Conservation (phyloP, 2,797 vertebrate species). For the Erpetoichthys calabaricus region DNA sequence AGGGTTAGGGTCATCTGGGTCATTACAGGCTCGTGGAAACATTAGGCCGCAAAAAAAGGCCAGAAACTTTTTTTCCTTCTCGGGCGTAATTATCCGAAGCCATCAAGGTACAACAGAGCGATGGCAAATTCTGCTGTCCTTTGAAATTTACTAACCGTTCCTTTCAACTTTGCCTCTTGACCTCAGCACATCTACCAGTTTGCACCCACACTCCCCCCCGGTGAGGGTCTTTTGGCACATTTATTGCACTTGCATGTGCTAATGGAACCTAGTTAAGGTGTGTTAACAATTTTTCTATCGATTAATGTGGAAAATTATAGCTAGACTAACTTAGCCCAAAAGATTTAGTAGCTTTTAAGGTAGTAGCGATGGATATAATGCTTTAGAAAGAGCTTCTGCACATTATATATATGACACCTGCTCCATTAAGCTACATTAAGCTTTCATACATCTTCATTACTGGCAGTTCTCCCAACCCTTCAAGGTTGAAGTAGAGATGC, state of each 20-base stretch:
- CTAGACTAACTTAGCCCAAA: constrained; percentile 77
- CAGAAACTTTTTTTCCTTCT: constrained; percentile 23
- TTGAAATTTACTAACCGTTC: constrained; percentile 62
- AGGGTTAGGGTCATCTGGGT: background rate
- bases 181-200: constrained; percentile 58
- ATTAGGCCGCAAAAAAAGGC: constrained; percentile 1
- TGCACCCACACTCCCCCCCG: constrained; percentile 19
- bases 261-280: constrained; percentile 96
- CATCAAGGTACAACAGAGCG: constrained; percentile 27
- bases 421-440: constrained; percentile 99
- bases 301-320: constrained; percentile 80
- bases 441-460: constrained; percentile 99
- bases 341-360: constrained; percentile 99
- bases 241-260: constrained; percentile 82
- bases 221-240: constrained; percentile 60
- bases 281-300: constrained; percentile 99
- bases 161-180: constrained; percentile 65
- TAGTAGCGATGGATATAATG: constrained; percentile 98
- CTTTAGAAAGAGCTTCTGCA: constrained; percentile 97
- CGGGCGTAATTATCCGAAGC: constrained; percentile 27
- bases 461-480: constrained; percentile 86
- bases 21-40: constrained; percentile 1
- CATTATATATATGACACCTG: constrained; percentile 98
- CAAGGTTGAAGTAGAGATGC: constrained; percentile 95
- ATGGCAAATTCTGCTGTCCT: constrained; percentile 45